Conservation (phyloP, 2,113 vertebrate genomes). For the Colistium nudipinnis region DNA sequence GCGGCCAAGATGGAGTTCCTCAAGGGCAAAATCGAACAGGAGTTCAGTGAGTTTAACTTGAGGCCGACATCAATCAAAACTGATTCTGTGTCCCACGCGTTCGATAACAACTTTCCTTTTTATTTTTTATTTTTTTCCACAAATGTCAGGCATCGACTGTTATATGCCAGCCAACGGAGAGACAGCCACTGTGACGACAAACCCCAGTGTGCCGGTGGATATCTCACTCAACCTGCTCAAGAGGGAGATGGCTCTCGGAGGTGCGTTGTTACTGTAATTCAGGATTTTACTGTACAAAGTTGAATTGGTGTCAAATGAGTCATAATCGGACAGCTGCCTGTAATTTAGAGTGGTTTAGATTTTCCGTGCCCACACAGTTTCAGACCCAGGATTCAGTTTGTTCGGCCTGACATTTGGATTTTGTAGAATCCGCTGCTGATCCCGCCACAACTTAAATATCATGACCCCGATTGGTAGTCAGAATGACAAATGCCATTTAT, state of each 20-base stretch:
- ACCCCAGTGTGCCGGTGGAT: conserved; percentile 94
- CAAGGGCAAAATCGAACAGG: conserved; percentile 97
- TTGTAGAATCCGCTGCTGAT: background rate
- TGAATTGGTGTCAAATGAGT: background rate
- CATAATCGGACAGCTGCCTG: background rate
- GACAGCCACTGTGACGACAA: conserved; percentile 87
- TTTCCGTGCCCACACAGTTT: background rate
- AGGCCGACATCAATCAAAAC: no score
- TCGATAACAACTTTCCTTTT: background rate
- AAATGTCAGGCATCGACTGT: conserved; percentile 87
- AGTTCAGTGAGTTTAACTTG: conserved; percentile 85
- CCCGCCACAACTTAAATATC: conserved; percentile 4
- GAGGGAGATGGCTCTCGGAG: conserved; percentile 89
- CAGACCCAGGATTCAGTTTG: background rate
- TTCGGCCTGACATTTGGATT: conserved; percentile 14
- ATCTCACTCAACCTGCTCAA: conserved; percentile 93
- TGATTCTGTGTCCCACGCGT: background rate
- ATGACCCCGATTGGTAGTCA: conserved; percentile 10
- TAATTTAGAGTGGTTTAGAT: background rate
- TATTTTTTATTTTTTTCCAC: conserved; percentile 4
- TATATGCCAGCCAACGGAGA: conserved; percentile 97
- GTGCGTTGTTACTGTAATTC: conserved; percentile 12
- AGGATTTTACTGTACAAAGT: background rate
- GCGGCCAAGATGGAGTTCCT: conserved; percentile 98
- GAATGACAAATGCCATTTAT: background rate